phyloP scores from a whole-genome alignment of 2,113 vertebrate species.

The Neofelis nebulosa region DNA sequence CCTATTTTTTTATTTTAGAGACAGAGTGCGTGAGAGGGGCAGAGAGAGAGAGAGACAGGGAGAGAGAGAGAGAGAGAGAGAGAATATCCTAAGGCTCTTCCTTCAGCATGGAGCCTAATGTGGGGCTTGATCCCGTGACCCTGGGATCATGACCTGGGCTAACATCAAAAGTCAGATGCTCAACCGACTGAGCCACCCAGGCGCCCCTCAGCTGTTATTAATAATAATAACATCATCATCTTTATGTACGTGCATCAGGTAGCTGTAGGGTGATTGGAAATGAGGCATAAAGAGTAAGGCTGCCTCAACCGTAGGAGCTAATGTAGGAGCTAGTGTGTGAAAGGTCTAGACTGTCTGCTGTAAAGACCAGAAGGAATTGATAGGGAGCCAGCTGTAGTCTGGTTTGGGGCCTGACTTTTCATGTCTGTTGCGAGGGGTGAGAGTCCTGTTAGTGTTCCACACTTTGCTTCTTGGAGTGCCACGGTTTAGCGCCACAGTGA shows the following conservation, averaged over 20 bases:
- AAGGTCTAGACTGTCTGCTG: fast-evolving
- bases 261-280: neutral
- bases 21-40: no score
- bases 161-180: no score
- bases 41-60: no score
- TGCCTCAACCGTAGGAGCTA: neutral
- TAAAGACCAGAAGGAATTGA: neutral
- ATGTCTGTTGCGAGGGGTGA: no score
- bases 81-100: no score
- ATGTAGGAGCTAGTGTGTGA: neutral
- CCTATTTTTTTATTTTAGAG: no score
- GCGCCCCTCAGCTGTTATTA: neutral
- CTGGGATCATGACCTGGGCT: no score
- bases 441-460: neutral
- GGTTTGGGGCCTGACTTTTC: neutral
- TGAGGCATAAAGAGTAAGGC: neutral
- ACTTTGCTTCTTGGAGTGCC: neutral
- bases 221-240: neutral
- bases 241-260: neutral
- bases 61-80: no score
- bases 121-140: no score
- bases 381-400: neutral
- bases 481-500: neutral
- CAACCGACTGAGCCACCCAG: no score
- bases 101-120: no score